Evolutionary conservation across 2,797 vertebrate genomes (phyloP), one percentile per base, ranked within the genome.

Genomic region (Brachyalestes nurse): DNA sequence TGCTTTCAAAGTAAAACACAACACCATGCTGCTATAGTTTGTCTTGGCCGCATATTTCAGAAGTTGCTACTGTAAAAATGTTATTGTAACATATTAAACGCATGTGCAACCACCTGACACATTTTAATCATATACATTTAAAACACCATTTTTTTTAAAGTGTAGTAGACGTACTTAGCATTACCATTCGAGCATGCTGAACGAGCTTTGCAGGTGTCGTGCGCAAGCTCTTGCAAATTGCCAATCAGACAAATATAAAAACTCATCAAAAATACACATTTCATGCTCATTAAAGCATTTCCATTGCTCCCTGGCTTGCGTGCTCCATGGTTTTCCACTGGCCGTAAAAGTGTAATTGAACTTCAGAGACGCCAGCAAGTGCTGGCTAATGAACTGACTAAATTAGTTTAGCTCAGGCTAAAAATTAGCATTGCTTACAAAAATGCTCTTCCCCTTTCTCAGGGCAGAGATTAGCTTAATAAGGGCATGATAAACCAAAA

Each of bases 251-350:
- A 76, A 65, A 49, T 76, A 62, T 65, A 65, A 76, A 75, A 76
- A 64, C 74, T 65, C 60, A 76, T 76, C 74, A 76, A 38, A 76
- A 65, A 65, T 34, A 40, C 65, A 72, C 83, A 82, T 69, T 69
- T 86, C 86, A 81, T 65, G 86, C 89, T 88, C 88, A 87, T 90
- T 88, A 87, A 88, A 89, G 86, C 81, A 80, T 88, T 87, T 84
- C 66, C 78, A 58, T 65, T 14, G 57, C 51, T 67, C 64, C 1
- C 34, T 42, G 28, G 12, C 51, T 42, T 42, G n/a, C 66, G 74
- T 73, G 49, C 23, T 58, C 28, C 34, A 57, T 55, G 49, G 25
- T 42, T 23, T 57, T 55, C 62, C 64, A 51, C 53, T 81, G 86
- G 83, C 83, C 86, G 67, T 58, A 75, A 82, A 70, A 3, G 45